A percentile compares a stretch with the other conserved stretches of the same genome.
Evolutionary conservation across 2,797 vertebrate genomes (phyloP).

Genomic region (Enteromius thamalakanensis): DNA sequence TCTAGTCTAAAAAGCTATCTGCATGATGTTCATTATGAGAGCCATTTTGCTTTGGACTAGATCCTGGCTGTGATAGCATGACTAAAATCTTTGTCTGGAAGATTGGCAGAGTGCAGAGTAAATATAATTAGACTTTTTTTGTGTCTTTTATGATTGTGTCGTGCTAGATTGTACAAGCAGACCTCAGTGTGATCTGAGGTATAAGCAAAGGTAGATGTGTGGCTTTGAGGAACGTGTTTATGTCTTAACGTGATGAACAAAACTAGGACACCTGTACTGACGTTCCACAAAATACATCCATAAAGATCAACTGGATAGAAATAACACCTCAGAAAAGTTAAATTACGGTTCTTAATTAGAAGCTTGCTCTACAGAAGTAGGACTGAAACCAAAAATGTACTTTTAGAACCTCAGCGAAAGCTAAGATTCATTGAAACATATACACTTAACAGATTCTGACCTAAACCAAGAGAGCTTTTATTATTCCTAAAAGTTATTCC

Average conservation of each 20-base stretch:
- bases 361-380: neutral
- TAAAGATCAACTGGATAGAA: neutral
- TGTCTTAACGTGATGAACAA: neutral
- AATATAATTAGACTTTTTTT: neutral
- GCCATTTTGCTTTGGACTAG: slow-evolving; percentile 16
- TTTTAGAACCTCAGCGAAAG: neutral
- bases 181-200: neutral
- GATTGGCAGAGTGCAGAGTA: neutral
- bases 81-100: slow-evolving; percentile 30
- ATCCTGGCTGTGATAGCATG: slow-evolving; percentile 22
- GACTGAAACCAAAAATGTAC: neutral
- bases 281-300: neutral
- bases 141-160: neutral
- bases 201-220: neutral
- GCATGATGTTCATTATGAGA: slow-evolving; percentile 25
- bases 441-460: neutral
- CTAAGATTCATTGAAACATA: neutral
- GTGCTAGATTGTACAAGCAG: neutral
- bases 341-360: neutral
- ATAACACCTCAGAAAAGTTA: neutral
- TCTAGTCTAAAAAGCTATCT: slow-evolving; percentile 31
- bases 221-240: neutral
- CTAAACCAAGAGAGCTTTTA: neutral
- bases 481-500: neutral
- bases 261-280: neutral